These are phyloP conservation scores for Drosophila fuyamai DNA, from an alignment of 1,140 invertebrate species.

Conservation along the genomic window DNA sequence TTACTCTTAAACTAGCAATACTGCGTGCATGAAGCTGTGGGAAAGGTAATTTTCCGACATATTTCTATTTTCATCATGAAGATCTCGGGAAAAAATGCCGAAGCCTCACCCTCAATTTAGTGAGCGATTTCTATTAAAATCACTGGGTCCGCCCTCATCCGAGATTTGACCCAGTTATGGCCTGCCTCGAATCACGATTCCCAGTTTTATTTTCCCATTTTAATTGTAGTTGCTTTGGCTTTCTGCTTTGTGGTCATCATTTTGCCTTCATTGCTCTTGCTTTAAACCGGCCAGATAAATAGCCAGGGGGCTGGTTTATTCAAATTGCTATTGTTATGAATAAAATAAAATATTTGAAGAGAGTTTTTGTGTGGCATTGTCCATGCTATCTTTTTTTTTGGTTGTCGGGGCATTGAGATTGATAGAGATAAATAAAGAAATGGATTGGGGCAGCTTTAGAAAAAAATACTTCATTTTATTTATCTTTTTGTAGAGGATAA, in stretches of 20 bases:
- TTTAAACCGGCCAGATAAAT: conserved; percentile 53
- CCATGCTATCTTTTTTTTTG: conserved; percentile 9
- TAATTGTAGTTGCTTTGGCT: conserved; percentile 67
- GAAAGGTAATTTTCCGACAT: conserved; percentile 51
- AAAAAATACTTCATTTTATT: conserved; percentile 1
- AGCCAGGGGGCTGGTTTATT: conserved; percentile 50
- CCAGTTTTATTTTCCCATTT: conserved; percentile 47
- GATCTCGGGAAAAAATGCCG: conserved; percentile 1
- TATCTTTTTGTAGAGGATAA: not conserved
- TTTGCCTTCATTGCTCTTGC: conserved; percentile 16
- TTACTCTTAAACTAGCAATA: conserved; percentile 57
- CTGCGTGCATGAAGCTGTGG: conserved; percentile 37
- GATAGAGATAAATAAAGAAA: conserved; percentile 24
- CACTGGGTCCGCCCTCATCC: conserved; percentile 47
- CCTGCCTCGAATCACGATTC: conserved; percentile 63
- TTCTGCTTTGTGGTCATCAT: conserved; percentile 42
- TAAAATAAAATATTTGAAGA: conserved; percentile 58
- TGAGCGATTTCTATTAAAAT: conserved; percentile 47
- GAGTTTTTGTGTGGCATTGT: conserved; percentile 15
- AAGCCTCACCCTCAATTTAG: conserved; percentile 14
- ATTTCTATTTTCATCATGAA: conserved; percentile 53
- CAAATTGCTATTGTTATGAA: conserved; percentile 53
- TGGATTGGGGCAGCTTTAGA: not conserved
- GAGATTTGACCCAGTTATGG: conserved; percentile 66
- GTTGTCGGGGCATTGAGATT: conserved; percentile 12